Base-by-base conservation (phyloP, 2,888 invertebrate genomes). In the Drosophila flavopinicola region DNA sequence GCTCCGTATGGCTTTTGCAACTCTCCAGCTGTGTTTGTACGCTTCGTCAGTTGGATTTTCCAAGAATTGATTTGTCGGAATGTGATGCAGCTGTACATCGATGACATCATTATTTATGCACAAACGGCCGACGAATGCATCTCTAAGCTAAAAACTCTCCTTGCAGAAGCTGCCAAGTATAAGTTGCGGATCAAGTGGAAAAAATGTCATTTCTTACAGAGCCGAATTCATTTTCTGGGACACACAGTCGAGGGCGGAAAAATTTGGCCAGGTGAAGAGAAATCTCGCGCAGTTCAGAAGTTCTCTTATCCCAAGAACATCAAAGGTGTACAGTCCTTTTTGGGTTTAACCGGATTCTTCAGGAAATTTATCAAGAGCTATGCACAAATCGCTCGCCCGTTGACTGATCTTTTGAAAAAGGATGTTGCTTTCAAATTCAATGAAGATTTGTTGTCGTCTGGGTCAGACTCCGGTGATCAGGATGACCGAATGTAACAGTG, bases 231-330 rank as follows among this genome's bases (percentile, higher is more conserved):
- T 5, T 76, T 63, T 29, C 15, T 66, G 1, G 57, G 63, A 20
- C 63, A 67, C 6, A 25, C 20, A 10, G 23, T 67, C 6, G 58
- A 53, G 33, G 17, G 30, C 11, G 59, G 49, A 2, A 5, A 30
- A 32, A 51, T 61, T 10, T 51, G 51, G 51, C 66, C 64, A 6
- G 64, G 60, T 1, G 30, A 11, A 24, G 67, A 63, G 23, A 74
- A 70, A 25, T 42, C 44, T 10, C 1, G 9, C 32, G 53, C 67
- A n/a, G 53, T 67, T 5, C 47, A 17, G 2, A 15, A 13, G 6
- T 65, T 69, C 45, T 30, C 35, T 7, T n/a, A 23, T 3, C 52
- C 59, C n/a, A 66, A 38, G 11, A 58, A 66, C 27, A 47, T 63
- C 0, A 63, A 53, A 32, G 48, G 17, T 6, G 52, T 69, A 1